Conservation (phyloP, 1,140 invertebrate species). For the Venustaconcha ellipsiformis region DNA sequence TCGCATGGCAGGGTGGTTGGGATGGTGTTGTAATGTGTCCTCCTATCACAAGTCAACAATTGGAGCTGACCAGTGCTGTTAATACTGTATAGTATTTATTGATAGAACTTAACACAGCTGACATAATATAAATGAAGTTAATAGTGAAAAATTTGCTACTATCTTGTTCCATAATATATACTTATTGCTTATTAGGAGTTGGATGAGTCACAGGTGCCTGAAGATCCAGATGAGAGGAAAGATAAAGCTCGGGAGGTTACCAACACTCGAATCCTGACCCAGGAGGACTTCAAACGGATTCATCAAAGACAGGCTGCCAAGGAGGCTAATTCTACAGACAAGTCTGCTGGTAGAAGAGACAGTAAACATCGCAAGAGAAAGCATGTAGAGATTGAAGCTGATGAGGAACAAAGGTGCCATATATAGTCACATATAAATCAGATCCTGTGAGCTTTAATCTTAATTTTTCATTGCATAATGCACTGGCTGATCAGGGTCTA, state of each 20-base stretch:
- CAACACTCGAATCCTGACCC: slow-evolving; percentile 86
- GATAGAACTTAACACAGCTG: neutral
- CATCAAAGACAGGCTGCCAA: slow-evolving; percentile 86
- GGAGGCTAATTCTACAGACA: slow-evolving; percentile 71
- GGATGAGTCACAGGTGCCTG: slow-evolving; percentile 26
- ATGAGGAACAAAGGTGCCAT: slow-evolving; percentile 41
- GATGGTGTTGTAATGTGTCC: too few species aligned
- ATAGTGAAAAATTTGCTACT: neutral
- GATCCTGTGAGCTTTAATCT: too few species aligned
- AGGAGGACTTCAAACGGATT: slow-evolving; percentile 91
- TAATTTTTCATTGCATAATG: too few species aligned
- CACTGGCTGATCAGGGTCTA: too few species aligned
- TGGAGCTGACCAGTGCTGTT: too few species aligned
- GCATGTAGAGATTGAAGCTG: slow-evolving; percentile 61
- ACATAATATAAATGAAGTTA: neutral
- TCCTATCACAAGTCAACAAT: too few species aligned
- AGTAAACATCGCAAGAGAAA: slow-evolving; percentile 69
- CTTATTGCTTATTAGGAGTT: slow-evolving; percentile 6
- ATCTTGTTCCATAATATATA: slow-evolving; percentile 15
- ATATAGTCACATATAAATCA: too few species aligned
- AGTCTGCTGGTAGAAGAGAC: slow-evolving; percentile 50
- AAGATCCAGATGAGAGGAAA: slow-evolving; percentile 63
- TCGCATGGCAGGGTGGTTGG: too few species aligned
- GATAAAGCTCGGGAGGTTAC: slow-evolving; percentile 81
- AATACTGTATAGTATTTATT: neutral